A percentile compares a stretch with the other conserved stretches of the same genome.
Conservation (phyloP, 35 echinoderm and acorn worm genomes). For the Heliocidaris tuberculata region DNA sequence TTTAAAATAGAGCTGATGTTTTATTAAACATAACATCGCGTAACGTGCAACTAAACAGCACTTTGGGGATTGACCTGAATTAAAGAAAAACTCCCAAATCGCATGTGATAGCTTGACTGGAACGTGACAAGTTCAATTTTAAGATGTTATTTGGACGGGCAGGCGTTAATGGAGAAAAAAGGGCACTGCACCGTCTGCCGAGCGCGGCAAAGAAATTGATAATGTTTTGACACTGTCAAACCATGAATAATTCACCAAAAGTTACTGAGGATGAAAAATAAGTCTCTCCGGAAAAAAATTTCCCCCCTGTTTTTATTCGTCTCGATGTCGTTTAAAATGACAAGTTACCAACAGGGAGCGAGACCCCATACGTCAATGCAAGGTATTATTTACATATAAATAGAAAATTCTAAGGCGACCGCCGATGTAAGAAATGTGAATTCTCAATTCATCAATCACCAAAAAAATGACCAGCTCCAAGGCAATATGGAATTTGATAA, state of each 20-base stretch:
- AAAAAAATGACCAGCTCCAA: background rate
- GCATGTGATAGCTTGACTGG: too few species aligned
- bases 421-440: background rate
- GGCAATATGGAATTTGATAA: background rate
- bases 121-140: background rate
- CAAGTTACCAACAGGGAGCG: background rate
- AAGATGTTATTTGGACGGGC: background rate
- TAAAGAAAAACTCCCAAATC: too few species aligned
- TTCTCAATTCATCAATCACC: background rate
- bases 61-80: too few species aligned
- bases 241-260: constrained; percentile 13
- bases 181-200: background rate
- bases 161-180: background rate
- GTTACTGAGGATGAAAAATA: background rate
- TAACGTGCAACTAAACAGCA: too few species aligned
- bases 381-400: constrained; percentile 8
- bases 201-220: background rate
- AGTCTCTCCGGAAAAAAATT: background rate
- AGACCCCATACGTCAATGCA: background rate
- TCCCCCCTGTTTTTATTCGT: background rate
- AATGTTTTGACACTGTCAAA: constrained; percentile 34
- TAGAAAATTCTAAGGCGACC: background rate
- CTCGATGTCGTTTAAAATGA: background rate
- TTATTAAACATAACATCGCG: too few species aligned
- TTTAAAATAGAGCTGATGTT: too few species aligned